These are phyloP conservation scores for Condylura cristata DNA, from an alignment of 2,113 vertebrate species.

Conservation along the genomic window DNA sequence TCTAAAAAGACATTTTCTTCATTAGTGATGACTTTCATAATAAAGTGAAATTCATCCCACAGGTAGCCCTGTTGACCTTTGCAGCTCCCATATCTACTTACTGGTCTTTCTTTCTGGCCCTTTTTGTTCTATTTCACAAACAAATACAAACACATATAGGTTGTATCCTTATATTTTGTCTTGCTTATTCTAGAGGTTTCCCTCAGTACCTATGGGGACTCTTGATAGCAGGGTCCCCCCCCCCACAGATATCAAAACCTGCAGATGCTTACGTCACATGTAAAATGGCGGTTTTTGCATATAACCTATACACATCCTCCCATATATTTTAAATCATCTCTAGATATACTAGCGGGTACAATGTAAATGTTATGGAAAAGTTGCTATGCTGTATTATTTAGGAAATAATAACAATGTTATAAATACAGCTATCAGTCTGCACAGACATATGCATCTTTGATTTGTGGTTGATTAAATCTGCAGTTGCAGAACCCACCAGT, in stretches of 20 bases:
- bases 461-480: background rate
- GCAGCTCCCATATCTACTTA: background rate
- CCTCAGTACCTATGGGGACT: too few species aligned
- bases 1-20: slow-evolving; percentile 2
- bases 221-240: too few species aligned
- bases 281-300: too few species aligned
- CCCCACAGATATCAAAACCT: too few species aligned
- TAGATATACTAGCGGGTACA: too few species aligned
- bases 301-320: too few species aligned
- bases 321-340: too few species aligned
- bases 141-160: background rate
- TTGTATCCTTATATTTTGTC: background rate
- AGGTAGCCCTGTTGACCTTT: background rate
- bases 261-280: too few species aligned
- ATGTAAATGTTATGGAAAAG: too few species aligned
- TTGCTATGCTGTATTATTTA: too few species aligned
- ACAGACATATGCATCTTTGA: too few species aligned
- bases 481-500: background rate
- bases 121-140: background rate
- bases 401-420: background rate
- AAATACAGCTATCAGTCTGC: background rate
- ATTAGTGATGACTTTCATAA: background rate
- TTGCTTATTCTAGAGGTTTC: background rate
- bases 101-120: background rate
- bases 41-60: background rate